These are phyloP conservation scores for Agonopterix heracliana DNA, from an alignment of 2,888 invertebrate genomes.

Conservation along the genomic window DNA sequence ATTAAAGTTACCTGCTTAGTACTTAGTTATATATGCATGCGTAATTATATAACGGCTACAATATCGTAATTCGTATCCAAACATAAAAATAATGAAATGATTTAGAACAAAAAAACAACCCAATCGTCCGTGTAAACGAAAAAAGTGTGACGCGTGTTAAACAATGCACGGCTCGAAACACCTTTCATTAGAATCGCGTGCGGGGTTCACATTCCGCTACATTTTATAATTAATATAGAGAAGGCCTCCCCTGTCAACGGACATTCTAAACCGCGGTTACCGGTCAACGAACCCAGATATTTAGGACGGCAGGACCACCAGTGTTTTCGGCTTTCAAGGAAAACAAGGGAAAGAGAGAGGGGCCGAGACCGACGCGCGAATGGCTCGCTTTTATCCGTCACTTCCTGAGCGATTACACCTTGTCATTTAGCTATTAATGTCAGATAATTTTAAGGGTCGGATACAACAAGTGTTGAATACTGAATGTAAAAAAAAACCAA, in stretches of 20 bases:
- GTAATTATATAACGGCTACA: too few species aligned
- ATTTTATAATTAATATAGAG: conserved; percentile 65
- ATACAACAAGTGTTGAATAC: too few species aligned
- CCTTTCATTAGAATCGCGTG: conserved; percentile 40
- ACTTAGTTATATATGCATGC: too few species aligned
- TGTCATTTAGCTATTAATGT: conserved; percentile 11
- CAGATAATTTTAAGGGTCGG: conserved; percentile 3
- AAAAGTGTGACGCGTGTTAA: conserved; percentile 3
- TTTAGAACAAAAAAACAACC: not conserved
- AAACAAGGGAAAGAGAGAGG: conserved; percentile 50
- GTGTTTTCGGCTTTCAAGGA: conserved; percentile 53
- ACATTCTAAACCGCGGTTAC: conserved; percentile 28
- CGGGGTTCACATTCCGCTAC: conserved; percentile 49
- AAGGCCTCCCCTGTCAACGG: conserved; percentile 58
- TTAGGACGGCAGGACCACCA: conserved; percentile 47
- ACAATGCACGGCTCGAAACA: conserved; percentile 9
- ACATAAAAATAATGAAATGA: too few species aligned
- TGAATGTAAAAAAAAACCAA: too few species aligned
- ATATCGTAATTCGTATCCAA: too few species aligned
- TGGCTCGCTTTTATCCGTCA: conserved; percentile 21
- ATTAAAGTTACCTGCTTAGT: too few species aligned
- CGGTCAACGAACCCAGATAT: conserved; percentile 63
- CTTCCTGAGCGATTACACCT: conserved; percentile 19
- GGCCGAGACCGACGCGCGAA: conserved; percentile 18
- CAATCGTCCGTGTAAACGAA: not conserved